Evolutionary conservation across 2,113 vertebrate species (phyloP).

Genomic region (Tragulus kanchil): DNA sequence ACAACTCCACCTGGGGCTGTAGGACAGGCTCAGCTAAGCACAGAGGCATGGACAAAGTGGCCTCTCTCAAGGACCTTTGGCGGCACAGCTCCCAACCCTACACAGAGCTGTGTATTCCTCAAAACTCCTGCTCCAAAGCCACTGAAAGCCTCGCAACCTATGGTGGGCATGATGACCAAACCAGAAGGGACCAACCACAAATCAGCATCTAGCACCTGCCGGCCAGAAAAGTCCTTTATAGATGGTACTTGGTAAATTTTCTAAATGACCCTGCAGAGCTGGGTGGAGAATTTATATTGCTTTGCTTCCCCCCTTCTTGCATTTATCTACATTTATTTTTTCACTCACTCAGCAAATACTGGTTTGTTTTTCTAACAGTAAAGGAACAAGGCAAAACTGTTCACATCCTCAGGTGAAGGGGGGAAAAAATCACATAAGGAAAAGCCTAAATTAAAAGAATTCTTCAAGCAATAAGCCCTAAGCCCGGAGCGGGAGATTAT

Average conservation of each 20-base stretch:
- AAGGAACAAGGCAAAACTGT: constrained; percentile 19
- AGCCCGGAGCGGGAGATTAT: neutral
- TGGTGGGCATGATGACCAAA: too few relatives aligned
- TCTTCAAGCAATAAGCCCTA: neutral
- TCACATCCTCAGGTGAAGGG: neutral
- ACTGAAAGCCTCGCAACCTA: accelerated
- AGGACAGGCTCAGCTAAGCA: neutral
- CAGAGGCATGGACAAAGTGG: accelerated
- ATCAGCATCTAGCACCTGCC: neutral
- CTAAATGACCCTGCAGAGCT: neutral
- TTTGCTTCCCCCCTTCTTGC: neutral
- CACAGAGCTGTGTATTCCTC: neutral
- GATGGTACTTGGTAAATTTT: neutral
- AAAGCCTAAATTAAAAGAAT: neutral
- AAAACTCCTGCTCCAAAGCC: neutral
- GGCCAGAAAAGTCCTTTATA: accelerated
- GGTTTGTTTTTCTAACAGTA: constrained; percentile 37
- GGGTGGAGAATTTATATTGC: neutral
- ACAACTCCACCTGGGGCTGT: neutral
- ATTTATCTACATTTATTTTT: constrained; percentile 28
- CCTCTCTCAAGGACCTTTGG: neutral
- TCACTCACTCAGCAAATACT: constrained; percentile 11
- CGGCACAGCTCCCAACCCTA: neutral
- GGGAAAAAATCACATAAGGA: neutral
- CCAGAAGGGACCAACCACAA: neutral